Conservation (phyloP, 1,140 invertebrate genomes). For the Temnothorax longispinosus region DNA sequence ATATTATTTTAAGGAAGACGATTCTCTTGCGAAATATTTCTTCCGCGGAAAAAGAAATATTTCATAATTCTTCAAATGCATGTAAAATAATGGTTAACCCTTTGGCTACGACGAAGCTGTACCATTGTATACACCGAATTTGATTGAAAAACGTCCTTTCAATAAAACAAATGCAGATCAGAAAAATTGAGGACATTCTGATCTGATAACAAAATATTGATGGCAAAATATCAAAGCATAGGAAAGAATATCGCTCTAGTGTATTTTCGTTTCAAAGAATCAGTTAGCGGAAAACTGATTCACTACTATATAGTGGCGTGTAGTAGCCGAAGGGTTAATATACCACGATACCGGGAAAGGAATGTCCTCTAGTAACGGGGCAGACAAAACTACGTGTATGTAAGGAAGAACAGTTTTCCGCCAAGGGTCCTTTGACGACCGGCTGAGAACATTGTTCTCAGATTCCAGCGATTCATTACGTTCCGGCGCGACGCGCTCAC, state of each 20-base stretch:
- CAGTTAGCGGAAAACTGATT: no score
- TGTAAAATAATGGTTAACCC: neutral
- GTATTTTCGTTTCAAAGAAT: neutral
- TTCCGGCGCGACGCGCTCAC: neutral
- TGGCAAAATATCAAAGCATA: neutral
- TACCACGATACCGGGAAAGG: neutral
- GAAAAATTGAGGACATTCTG: neutral
- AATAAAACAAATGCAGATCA: neutral
- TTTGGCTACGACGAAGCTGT: neutral
- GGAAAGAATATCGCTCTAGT: neutral
- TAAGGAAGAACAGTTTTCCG: neutral
- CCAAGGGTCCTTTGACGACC: neutral
- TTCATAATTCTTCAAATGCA: neutral
- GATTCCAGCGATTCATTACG: constrained; percentile 7
- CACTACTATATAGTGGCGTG: neutral
- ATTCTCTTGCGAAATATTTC: neutral
- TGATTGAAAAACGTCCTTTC: neutral
- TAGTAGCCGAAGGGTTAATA: neutral
- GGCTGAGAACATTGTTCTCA: constrained; percentile 19
- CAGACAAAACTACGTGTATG: neutral
- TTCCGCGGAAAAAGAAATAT: neutral
- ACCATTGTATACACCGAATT: neutral
- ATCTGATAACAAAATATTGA: neutral
- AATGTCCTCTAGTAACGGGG: neutral
- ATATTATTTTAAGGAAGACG: neutral